Conservation (phyloP, 2,797 vertebrate genomes). For the Sylvilagus floridanus region DNA sequence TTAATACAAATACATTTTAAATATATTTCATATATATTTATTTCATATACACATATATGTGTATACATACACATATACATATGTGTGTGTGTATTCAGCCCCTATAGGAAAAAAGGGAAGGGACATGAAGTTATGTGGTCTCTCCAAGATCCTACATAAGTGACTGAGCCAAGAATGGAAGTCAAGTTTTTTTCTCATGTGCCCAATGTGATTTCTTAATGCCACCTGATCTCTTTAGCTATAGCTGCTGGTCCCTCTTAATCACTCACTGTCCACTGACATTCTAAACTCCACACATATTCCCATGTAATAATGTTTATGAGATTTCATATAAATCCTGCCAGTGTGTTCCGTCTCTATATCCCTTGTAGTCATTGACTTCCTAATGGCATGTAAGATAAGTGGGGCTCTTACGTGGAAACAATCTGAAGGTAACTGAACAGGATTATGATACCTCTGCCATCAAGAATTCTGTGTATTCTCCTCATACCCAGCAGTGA, state of each 20-base stretch:
- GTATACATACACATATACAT: no score
- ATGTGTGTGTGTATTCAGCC: no score
- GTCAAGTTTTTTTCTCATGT: neutral
- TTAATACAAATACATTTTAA: no score
- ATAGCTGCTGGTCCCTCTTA: neutral
- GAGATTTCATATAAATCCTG: neutral
- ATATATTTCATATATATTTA: no score
- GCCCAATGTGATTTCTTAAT: neutral
- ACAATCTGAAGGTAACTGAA: neutral
- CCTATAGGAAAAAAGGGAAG: neutral
- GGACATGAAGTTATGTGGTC: neutral
- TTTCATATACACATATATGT: no score
- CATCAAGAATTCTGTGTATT: neutral
- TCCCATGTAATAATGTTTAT: neutral
- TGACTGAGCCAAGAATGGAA: neutral
- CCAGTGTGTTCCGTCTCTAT: neutral
- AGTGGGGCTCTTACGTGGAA: neutral
- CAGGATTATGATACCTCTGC: neutral
- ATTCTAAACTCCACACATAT: neutral
- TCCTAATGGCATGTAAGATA: neutral
- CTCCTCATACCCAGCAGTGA: neutral
- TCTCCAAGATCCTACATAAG: neutral
- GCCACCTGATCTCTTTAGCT: neutral
- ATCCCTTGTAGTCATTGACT: neutral
- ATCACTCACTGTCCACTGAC: neutral